These are phyloP conservation scores for Tribolium castaneum DNA, from an alignment of 1,140 invertebrate genomes.

Conservation along the genomic window DNA sequence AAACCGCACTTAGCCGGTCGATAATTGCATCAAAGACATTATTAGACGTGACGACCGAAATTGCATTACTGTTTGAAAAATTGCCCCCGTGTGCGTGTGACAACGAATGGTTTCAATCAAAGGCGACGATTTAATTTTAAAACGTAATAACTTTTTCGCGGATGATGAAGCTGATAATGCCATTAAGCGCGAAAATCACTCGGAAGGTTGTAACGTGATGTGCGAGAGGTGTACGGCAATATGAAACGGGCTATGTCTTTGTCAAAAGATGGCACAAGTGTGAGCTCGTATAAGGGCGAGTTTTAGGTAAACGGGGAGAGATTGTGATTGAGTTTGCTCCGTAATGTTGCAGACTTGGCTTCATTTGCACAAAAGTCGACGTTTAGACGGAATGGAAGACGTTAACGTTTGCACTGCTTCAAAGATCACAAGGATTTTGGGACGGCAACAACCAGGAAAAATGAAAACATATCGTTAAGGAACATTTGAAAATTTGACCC, in stretches of 20 bases:
- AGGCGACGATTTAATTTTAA: not conserved
- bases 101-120: conserved; percentile 13
- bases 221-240: not conserved
- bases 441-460: too few relatives aligned
- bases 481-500: too few relatives aligned
- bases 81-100: not conserved
- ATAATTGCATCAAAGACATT: conserved; percentile 7
- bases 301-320: not conserved
- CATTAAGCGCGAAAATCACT: not conserved
- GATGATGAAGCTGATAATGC: conserved; percentile 4
- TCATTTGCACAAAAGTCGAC: not conserved
- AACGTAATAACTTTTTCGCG: not conserved
- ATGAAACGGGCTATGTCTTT: not conserved
- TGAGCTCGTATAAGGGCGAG: not conserved
- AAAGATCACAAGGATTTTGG: not conserved
- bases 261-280: not conserved
- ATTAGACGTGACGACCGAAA: conserved; percentile 10
- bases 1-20: not conserved
- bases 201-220: not conserved
- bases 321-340: not conserved
- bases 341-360: not conserved
- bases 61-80: not conserved
- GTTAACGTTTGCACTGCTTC: not conserved
- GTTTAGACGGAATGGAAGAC: not conserved
- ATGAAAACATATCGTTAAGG: too few relatives aligned